phyloP scores from a whole-genome alignment of 2,797 vertebrate species.

The Notoglanidium macrostoma region DNA sequence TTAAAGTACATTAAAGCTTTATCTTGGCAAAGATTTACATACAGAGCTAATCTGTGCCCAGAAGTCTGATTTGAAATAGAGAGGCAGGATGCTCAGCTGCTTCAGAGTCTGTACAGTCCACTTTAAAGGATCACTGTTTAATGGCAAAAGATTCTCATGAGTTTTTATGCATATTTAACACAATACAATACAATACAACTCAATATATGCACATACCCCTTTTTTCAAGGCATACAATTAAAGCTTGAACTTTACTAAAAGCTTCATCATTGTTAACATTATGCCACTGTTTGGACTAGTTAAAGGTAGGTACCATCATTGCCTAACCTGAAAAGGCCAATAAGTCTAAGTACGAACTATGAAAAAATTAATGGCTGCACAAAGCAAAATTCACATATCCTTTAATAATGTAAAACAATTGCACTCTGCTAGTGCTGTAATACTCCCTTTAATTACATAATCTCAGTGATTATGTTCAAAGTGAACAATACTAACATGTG shows the following conservation, averaged over 20 bases:
- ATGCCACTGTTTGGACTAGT: not conserved
- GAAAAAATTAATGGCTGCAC: not conserved
- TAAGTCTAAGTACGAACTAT: not conserved
- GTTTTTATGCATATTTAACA: not conserved
- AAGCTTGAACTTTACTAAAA: not conserved
- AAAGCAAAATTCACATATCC: not conserved
- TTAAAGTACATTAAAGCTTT: not conserved
- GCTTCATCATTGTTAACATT: not conserved
- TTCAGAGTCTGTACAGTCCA: constrained; percentile 66
- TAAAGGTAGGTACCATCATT: not conserved
- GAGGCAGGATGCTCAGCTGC: constrained; percentile 61
- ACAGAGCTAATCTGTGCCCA: constrained; percentile 61
- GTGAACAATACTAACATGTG: not conserved
- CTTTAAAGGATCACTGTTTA: constrained; percentile 54
- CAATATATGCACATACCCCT: not conserved
- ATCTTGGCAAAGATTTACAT: constrained; percentile 28
- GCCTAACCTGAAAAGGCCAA: not conserved
- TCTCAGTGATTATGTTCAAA: not conserved
- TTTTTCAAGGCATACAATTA: not conserved
- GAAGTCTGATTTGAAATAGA: constrained; percentile 63
- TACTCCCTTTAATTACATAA: not conserved
- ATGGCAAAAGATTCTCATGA: not conserved
- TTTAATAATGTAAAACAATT: not conserved
- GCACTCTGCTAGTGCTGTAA: not conserved
- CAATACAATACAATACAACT: not conserved